Base-by-base conservation (phyloP, 2,797 vertebrate species). In the Macropodus opercularis region DNA sequence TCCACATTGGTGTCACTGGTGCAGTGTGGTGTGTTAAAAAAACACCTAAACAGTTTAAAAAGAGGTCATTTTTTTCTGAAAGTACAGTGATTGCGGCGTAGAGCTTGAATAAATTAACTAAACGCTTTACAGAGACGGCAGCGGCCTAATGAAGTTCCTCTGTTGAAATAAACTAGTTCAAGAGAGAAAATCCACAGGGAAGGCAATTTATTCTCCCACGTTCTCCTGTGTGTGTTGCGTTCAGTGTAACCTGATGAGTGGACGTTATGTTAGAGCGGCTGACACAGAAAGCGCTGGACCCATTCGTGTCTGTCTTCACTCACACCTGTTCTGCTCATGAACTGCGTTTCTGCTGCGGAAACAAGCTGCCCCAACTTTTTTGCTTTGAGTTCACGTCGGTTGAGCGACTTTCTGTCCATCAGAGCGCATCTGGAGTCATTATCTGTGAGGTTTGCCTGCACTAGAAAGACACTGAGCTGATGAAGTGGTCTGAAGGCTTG, bases 201-300 rank as follows among this genome's bases (percentile, higher is more conserved):
- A 35, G 49, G 38, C 17, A 41, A 54, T 63, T 70, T 69, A 41
- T 41, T 40, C 27, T 26, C 34, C 12, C 57, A 39, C 55, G 40
- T 39, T 41, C n/a, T 4, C 51, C 27, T 35, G 46, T 17, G 4
- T 42, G 40, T 48, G 46, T 54, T 63, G n/a, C 7, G 31, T 24
- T 51, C 46, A 53, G 14, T 26, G 31, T 50, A 54, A 36, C 13
- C 40, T 72, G 54, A 31, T 63, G 56, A 63, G 22, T 40, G 41
- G 52, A 22, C 41, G 43, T 69, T 51, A 52, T 60, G 70, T 44
- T 26, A 38, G 15, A 19, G 13, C 48, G 4, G 8, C 43, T 43
- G 21, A 43, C 7, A 6, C 13, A 17, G 27, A 9, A 36, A 42
- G 50, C 41, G 7, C 17, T 34, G 51, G 36, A 57, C 24, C 27